phyloP scores from a whole-genome alignment of 2,113 vertebrate species.

The Corydoras sp. region DNA sequence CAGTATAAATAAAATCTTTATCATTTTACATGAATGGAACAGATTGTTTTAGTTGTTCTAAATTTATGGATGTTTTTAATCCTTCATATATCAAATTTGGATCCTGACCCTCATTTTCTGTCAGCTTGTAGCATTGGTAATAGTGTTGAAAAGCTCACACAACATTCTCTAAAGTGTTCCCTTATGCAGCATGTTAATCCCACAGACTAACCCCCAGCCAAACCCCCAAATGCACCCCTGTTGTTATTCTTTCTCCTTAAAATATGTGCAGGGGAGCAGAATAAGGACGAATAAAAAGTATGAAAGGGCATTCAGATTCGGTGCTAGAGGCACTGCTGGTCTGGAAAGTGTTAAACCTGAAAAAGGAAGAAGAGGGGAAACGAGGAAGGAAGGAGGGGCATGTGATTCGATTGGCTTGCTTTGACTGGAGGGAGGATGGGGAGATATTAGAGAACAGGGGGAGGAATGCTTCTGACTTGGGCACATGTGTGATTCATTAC shows the following conservation, averaged over 20 bases:
- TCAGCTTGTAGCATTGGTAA: not conserved
- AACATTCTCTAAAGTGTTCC: not conserved
- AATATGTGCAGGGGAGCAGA: too few relatives aligned
- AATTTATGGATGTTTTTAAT: too few relatives aligned
- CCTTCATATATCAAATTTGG: too few relatives aligned
- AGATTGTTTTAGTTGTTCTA: too few relatives aligned
- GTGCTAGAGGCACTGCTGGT: slow-evolving; percentile 25
- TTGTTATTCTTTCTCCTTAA: too few relatives aligned
- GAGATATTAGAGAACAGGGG: not conserved
- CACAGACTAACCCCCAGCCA: not conserved
- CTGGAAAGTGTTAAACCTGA: slow-evolving; percentile 47
- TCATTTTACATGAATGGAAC: too few relatives aligned
- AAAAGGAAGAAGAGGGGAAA: not conserved
- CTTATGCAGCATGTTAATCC: not conserved
- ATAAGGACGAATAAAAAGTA: not conserved
- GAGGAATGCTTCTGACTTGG: slow-evolving; percentile 17
- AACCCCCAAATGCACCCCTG: too few relatives aligned
- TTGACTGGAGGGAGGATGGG: slow-evolving; percentile 29
- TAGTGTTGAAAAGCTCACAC: slow-evolving; percentile 17
- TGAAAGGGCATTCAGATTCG: not conserved
- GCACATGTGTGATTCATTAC: slow-evolving; percentile 55
- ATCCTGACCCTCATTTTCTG: slow-evolving; percentile 6
- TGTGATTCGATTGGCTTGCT: slow-evolving; percentile 32
- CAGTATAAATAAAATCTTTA: too few relatives aligned
- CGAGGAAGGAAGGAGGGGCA: not conserved